Evolutionary conservation across 1,140 invertebrate genomes (phyloP), one percentile per base, ranked within the genome.

Genomic region (Brachystomella parvula): DNA sequence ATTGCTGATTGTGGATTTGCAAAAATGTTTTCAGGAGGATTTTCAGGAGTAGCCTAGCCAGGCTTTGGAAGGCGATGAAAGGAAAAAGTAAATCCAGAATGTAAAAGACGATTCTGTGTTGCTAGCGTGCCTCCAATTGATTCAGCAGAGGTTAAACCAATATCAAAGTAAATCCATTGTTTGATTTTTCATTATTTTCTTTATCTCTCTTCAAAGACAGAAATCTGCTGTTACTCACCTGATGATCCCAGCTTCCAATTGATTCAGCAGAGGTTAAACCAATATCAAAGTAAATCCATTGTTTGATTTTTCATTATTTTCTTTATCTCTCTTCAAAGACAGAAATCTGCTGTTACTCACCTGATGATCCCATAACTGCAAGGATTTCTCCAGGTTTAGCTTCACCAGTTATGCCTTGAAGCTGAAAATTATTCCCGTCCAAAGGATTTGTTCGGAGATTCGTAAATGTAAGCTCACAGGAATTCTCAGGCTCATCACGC

Each of bases 231-330:
- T 30, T 35, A 60, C 69, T 77, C 77, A 85, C 89, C 89, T 73
- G 86, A 88, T 15, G 89, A 87, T 67, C 89, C 89, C 87, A 92
- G n/a, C n/a, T n/a, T n/a, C n/a, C n/a, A n/a, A n/a, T n/a, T n/a
- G n/a, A n/a, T n/a, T n/a, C n/a, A n/a, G n/a, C n/a, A n/a, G 19
- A 39, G 49, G 49, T 56, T 56, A 28, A 21, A 56, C 9, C 9
- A 28, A 21, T 28, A 56, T 28, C 19, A 21, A 56, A 9, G 26
- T n/a, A 21, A 56, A 9, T 56, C 21, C 49, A 56, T 24, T 19
- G 6, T 39, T 6, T 39, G 6, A 39, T 39, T 39, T 19, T 19
- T 12, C 30, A 21, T 32, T 17, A 60, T 32, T 29, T 30, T 12
- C 30, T 32, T 21, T 28, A 56, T 9, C 24, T 17, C 6, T 33